Conservation (phyloP, 2,888 invertebrate genomes). For the Gymnosoma rotundatum region DNA sequence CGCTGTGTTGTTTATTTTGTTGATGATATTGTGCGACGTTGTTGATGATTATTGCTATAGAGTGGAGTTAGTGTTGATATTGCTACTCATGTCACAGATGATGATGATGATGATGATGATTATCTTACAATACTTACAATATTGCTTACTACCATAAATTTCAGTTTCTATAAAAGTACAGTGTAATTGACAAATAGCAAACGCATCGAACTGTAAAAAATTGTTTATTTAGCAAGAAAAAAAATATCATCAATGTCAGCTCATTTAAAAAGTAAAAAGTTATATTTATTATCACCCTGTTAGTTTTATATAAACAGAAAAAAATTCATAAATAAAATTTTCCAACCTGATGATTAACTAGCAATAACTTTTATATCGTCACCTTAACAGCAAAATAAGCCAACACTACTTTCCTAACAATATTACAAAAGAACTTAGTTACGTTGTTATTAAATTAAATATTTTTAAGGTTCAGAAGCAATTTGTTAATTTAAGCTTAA, state of each 20-base stretch:
- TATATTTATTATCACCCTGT: too few relatives aligned
- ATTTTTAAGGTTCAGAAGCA: too few relatives aligned
- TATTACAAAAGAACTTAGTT: too few relatives aligned
- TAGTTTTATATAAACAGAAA: too few relatives aligned
- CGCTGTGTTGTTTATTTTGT: slow-evolving; percentile 43
- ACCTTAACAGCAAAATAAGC: too few relatives aligned
- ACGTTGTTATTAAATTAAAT: too few relatives aligned
- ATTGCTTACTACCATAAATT: not conserved
- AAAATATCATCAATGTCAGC: not conserved
- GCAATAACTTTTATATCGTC: too few relatives aligned
- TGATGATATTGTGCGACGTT: slow-evolving; percentile 47
- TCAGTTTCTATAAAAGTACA: not conserved
- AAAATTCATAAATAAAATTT: too few relatives aligned
- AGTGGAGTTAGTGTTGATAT: not conserved
- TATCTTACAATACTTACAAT: slow-evolving; percentile 3
- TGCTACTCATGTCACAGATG: slow-evolving; percentile 2
- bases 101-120: not conserved
- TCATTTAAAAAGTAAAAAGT: too few relatives aligned
- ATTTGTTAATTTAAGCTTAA: too few relatives aligned
- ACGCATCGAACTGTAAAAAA: not conserved
- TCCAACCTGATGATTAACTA: too few relatives aligned
- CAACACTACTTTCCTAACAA: too few relatives aligned
- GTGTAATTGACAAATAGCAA: not conserved
- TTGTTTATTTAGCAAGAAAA: not conserved
- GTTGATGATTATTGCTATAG: slow-evolving; percentile 18